Percentiles rank a stretch among this genome's conserved stretches.
Conservation (phyloP, 2,113 vertebrate genomes). For the Ancistrus triradiatus region DNA sequence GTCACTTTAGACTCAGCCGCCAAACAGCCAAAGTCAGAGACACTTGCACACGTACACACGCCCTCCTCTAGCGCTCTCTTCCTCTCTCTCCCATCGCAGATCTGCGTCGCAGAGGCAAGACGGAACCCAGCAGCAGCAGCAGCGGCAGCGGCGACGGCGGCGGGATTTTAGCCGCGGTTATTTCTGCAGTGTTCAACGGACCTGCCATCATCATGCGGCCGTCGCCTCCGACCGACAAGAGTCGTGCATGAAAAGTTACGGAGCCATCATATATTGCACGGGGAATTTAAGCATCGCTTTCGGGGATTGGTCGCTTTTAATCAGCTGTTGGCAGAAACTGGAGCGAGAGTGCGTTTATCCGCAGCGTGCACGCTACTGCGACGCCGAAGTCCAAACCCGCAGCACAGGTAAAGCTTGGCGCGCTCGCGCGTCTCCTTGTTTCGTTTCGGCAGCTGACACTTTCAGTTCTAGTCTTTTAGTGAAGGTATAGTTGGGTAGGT, state of each 20-base stretch:
- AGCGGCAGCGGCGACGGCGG: not conserved
- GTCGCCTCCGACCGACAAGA: not conserved
- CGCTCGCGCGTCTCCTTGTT: not conserved
- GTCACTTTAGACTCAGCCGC: not conserved
- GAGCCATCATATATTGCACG: not conserved
- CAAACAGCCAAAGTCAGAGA: not conserved
- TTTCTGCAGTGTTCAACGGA: not conserved
- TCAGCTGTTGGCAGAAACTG: not conserved
- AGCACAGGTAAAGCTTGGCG: constrained; percentile 68
- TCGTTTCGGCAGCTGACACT: not conserved
- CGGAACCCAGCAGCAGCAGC: not conserved
- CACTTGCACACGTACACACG: not conserved
- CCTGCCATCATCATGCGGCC: not conserved
- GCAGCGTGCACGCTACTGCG: not conserved
- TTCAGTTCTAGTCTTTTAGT: not conserved
- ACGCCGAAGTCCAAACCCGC: constrained; percentile 58
- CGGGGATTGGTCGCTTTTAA: not conserved
- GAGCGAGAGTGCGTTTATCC: constrained; percentile 46
- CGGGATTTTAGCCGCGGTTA: not conserved
- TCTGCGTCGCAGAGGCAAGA: not conserved
- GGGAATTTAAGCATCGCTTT: not conserved
- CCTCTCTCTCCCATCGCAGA: not conserved
- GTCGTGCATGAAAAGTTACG: not conserved
- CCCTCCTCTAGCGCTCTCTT: not conserved
- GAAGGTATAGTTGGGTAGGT: not conserved